Evolutionary conservation across 2,113 vertebrate species (phyloP).

Genomic region (Scomber colias): DNA sequence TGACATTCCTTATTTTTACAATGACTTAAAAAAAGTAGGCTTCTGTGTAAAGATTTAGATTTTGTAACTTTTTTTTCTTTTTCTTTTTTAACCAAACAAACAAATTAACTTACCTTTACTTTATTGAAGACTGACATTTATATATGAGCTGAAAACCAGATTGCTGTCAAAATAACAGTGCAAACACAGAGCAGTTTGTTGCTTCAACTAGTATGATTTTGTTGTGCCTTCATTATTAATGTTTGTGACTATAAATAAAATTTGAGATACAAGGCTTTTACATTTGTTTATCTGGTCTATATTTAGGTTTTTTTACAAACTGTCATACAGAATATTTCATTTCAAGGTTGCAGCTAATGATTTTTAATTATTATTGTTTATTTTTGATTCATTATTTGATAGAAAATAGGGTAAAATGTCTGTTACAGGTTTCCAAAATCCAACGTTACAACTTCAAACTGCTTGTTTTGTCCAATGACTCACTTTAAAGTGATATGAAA

Average conservation of each 20-base stretch:
- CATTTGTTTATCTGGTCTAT: neutral
- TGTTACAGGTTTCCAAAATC: neutral
- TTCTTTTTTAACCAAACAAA: neutral
- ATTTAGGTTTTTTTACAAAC: neutral
- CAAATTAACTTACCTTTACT: neutral
- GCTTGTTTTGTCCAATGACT: neutral
- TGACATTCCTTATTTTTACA: slow-evolving; percentile 20
- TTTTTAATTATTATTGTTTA: neutral
- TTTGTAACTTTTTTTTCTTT: neutral
- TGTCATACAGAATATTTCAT: neutral
- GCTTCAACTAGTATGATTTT: neutral
- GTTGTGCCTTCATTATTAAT: neutral
- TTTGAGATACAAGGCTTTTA: neutral
- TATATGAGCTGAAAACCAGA: neutral
- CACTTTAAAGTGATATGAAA: neutral
- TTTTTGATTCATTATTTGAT: neutral
- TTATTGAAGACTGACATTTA: neutral
- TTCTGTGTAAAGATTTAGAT: neutral
- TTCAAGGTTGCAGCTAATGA: neutral
- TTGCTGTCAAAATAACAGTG: neutral
- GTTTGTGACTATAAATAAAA: neutral
- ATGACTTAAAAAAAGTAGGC: neutral
- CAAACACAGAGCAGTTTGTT: neutral
- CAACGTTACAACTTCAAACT: neutral
- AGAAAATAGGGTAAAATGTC: too few species aligned